Evolutionary conservation across 2,888 invertebrate species (phyloP), one percentile per base, ranked within the genome.

Genomic region (Ditylenchus weischeri): DNA sequence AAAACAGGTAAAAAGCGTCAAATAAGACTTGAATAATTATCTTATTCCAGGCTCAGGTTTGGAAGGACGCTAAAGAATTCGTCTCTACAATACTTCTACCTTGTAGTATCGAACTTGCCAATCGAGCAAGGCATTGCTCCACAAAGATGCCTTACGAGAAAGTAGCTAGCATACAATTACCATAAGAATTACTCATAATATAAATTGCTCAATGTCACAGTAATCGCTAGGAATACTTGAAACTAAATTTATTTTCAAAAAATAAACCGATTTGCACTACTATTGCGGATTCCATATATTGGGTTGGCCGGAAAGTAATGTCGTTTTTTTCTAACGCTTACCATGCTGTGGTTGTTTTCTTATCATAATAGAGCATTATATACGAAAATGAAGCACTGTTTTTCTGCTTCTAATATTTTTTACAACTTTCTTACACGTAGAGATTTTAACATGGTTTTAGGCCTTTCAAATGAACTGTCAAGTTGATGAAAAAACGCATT

Each of bases 61-160:
- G 54, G 54, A 21, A 29, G 7, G 54, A 54, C n/a, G 54, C 54
- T 18, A 54, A 54, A 29, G 21, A 47, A 36, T 62, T 47, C 15
- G 47, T 47, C 48, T 47, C 43, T 11, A 21, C 43, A 19, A 43
- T 62, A 10, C 72, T 81, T 36, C 72, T 81, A 19, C 81, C 81
- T 29, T 74, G 76, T 57, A 76, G 79, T 50, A 74, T 80, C 43
- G 60, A 69, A 13, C 35, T 73, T 61, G 79, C 80, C 15, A 78
- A 79, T 62, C 72, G 71, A 63, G 75, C 72, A 21, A 50, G 64
- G 10, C 60, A 60, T 43, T 43, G 43, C 21, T 54, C 54, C 11
- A 7, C n/a, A 29, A 54, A 29, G 29, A 54, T 54, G 54, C 54
- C 54, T 21, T 54, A 23, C 10, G 54, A 54, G 29, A 54, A 54